These are phyloP conservation scores for Dolichopus griseipennis DNA, from an alignment of 2,888 invertebrate genomes.

Conservation along the genomic window DNA sequence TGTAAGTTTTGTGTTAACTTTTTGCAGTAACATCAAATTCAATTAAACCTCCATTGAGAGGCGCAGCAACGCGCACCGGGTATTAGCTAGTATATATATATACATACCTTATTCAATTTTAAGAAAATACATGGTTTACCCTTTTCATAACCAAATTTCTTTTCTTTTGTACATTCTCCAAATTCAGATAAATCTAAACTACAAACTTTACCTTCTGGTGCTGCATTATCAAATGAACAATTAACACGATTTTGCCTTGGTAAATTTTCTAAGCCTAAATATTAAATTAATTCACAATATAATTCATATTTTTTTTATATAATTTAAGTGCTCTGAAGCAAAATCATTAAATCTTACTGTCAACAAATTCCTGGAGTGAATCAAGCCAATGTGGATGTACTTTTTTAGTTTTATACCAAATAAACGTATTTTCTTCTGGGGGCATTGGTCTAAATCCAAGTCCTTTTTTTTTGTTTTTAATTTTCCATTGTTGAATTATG, in stretches of 20 bases:
- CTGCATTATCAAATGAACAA: slow-evolving; percentile 55
- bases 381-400: slow-evolving; percentile 56
- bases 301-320: background rate
- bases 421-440: slow-evolving; percentile 85
- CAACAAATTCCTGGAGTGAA: slow-evolving; percentile 61
- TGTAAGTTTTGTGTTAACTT: no score
- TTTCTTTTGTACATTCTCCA: slow-evolving; percentile 64
- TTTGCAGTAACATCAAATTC: no score
- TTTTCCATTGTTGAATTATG: background rate
- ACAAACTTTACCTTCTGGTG: slow-evolving; percentile 67
- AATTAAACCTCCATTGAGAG: no score
- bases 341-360: slow-evolving; percentile 47
- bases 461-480: slow-evolving; percentile 47
- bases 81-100: background rate
- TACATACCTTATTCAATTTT: slow-evolving; percentile 83
- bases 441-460: slow-evolving; percentile 97
- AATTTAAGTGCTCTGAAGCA: no score
- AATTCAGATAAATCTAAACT: slow-evolving; percentile 65
- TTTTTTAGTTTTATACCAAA: slow-evolving; percentile 67
- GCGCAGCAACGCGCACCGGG: no score
- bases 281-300: background rate
- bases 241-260: slow-evolving; percentile 54
- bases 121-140: slow-evolving; percentile 92
- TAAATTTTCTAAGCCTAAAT: slow-evolving; percentile 21
- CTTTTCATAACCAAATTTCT: slow-evolving; percentile 77